Evolutionary conservation across 2,888 invertebrate species (phyloP), one percentile per base, ranked within the genome.

Genomic region (Dione vanillae): DNA sequence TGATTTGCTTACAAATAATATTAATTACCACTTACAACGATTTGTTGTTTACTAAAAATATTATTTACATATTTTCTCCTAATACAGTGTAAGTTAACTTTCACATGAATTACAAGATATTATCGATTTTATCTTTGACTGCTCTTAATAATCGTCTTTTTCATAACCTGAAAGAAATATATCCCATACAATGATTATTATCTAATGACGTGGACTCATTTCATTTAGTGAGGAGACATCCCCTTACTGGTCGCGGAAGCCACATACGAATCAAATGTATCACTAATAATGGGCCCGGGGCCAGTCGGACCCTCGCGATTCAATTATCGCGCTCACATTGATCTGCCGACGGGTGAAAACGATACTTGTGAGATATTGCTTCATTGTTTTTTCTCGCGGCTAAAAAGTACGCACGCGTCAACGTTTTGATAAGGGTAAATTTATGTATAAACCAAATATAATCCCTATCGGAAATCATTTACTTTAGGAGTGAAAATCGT

Each of bases 281-380:
- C 87, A 85, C 85, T 87, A 88, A 89, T 87, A 85, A 73, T 79
- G 80, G 79, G 80, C 78, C 77, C 78, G 79, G 86, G 88, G 84
- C 82, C 80, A 78, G 75, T 65, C 77, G 79, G 87, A 87, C 91
- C 92, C 92, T 83, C 87, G 82, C 85, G 83, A 89, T 91, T 91
- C 92, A 93, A 92, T 93, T 92, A 93, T 91, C 84, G 82, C 89
- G 86, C 82, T 85, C 82, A 85, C 87, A 85, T 83, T 86, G 86
- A 88, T 88, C 90, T 85, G 87, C 83, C 86, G 84, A 81, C 81
- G 86, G 88, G 89, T 92, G 94, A 89, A 94, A 94, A 84, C 83
- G 94, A 94, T 94, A 94, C 92, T 92, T 91, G 94, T 94, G 94
- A 92, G 94, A 94, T 90, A 92, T 92, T 89, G 88, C 86, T 88